Conservation (phyloP, 2,888 invertebrate species). For the Temnothorax unifasciatus region DNA sequence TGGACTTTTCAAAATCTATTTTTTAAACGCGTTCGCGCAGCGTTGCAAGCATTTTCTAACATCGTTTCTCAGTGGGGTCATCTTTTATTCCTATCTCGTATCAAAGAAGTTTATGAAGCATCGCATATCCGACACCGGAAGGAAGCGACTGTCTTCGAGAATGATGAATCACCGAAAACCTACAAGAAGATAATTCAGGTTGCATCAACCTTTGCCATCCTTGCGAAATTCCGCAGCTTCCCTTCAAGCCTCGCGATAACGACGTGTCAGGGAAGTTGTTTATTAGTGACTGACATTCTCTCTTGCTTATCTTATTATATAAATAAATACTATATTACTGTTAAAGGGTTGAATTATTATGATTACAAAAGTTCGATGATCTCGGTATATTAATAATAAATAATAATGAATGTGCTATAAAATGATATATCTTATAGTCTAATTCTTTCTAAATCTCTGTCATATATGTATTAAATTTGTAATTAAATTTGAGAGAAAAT, state of each 20-base stretch:
- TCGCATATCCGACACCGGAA: conserved; percentile 62
- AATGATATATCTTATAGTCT: not conserved
- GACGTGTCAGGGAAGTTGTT: conserved; percentile 52
- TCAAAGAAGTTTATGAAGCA: conserved; percentile 62
- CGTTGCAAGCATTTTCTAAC: conserved; percentile 37
- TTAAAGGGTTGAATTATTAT: conserved; percentile 10
- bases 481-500: not conserved
- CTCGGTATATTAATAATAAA: not conserved
- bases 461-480: not conserved
- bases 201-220: conserved; percentile 58
- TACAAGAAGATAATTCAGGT: conserved; percentile 58
- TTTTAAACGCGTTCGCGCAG: conserved; percentile 24
- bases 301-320: conserved; percentile 30
- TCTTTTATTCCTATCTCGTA: conserved; percentile 54
- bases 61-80: conserved; percentile 48
- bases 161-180: conserved; percentile 80
- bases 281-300: conserved; percentile 49
- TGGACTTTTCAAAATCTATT: conserved; percentile 39
- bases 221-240: conserved; percentile 56
- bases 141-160: conserved; percentile 76
- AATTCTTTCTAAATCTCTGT: not conserved
- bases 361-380: not conserved
- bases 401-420: not conserved
- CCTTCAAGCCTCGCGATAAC: conserved; percentile 50
- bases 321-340: conserved; percentile 12